Evolutionary conservation across 37 sponge, comb jelly and placozoan genomes (phyloP).

Genomic region (Amphimedon queenslandica): DNA sequence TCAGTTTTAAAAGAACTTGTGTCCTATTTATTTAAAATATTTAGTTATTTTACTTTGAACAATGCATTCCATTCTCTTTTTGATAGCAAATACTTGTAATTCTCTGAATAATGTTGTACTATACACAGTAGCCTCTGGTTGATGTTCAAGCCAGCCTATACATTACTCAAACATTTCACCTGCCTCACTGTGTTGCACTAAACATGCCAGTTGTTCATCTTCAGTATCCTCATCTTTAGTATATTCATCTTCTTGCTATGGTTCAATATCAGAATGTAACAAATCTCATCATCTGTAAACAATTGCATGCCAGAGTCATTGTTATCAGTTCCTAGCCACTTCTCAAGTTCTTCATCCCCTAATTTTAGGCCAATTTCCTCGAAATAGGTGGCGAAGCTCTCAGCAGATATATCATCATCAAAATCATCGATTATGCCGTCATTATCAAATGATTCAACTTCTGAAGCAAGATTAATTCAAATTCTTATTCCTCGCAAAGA

Average conservation of each 20-base stretch:
- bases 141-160: slow-evolving; percentile 22
- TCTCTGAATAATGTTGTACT: neutral
- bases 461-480: neutral
- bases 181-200: slow-evolving; percentile 22
- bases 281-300: slow-evolving; percentile 17
- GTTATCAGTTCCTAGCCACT: neutral
- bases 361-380: neutral
- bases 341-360: neutral
- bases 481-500: neutral
- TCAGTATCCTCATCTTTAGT: no score
- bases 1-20: no score
- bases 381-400: neutral
- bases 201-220: no score
- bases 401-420: no score
- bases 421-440: no score
- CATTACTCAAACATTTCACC: slow-evolving; percentile 8
- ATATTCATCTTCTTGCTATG: neutral
- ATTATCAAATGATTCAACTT: no score
- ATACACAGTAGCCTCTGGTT: slow-evolving; percentile 20
- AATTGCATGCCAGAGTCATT: neutral
- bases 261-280: neutral
- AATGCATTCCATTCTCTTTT: neutral
- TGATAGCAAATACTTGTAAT: neutral
- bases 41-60: no score
- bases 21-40: no score